These are phyloP conservation scores for Ptiloglossa arizonensis DNA, from an alignment of 1,140 invertebrate species.

Conservation along the genomic window DNA sequence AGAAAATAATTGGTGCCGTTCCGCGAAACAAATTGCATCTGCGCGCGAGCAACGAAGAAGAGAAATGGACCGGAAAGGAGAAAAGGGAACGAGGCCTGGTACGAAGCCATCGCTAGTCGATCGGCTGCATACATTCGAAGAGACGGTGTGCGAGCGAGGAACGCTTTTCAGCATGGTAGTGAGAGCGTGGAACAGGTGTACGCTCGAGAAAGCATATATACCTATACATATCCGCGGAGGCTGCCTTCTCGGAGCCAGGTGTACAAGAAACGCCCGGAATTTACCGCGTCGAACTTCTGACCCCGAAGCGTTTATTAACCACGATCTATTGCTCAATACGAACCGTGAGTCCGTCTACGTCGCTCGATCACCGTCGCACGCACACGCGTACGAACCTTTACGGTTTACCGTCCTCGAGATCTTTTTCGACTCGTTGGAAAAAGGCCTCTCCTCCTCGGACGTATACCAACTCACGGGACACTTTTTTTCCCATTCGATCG, in stretches of 20 bases:
- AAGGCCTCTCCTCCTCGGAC: too few relatives aligned
- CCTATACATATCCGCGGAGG: slow-evolving; percentile 9
- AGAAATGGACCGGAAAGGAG: slow-evolving; percentile 11
- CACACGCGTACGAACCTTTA: neutral
- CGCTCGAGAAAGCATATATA: slow-evolving; percentile 45
- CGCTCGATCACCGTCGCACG: neutral
- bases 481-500: too few relatives aligned
- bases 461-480: too few relatives aligned
- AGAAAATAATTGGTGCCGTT: neutral
- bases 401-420: neutral
- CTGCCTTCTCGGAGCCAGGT: slow-evolving; percentile 38
- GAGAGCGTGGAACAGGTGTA: slow-evolving; percentile 62
- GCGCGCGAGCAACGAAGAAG: neutral
- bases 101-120: slow-evolving; percentile 41
- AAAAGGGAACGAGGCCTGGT: neutral
- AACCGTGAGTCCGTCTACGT: slow-evolving; percentile 14
- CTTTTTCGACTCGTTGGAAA: neutral
- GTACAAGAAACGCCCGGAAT: slow-evolving; percentile 47
- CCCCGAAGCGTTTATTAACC: slow-evolving; percentile 51
- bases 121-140: slow-evolving; percentile 20
- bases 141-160: slow-evolving; percentile 1
- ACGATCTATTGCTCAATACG: slow-evolving; percentile 49
- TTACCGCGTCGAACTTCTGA: slow-evolving; percentile 49
- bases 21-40: neutral
- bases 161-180: slow-evolving; percentile 40